Evolutionary conservation across 2,797 vertebrate genomes (phyloP).

Genomic region (Syngnathus rostellatus): DNA sequence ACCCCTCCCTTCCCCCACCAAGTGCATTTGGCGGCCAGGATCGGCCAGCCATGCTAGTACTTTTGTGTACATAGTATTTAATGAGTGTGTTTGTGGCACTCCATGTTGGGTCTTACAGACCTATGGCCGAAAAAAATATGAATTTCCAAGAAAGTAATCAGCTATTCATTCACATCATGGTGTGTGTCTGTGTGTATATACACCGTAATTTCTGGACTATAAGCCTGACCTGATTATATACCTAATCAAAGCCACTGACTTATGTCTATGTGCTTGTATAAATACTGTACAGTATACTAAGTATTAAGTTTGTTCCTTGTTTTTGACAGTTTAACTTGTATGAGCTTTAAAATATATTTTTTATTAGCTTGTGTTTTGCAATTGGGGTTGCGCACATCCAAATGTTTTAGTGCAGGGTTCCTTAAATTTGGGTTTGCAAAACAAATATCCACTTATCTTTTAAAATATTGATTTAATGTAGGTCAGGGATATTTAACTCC

Average conservation of each 20-base stretch:
- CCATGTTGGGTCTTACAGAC: conserved; percentile 77
- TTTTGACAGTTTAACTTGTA: not conserved
- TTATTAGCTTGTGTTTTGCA: not conserved
- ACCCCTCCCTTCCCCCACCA: conserved; percentile 25
- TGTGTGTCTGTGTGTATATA: not conserved
- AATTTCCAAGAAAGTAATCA: conserved; percentile 22
- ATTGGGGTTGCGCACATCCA: not conserved
- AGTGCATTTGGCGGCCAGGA: conserved; percentile 33
- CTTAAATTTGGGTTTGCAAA: not conserved
- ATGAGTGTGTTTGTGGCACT: conserved; percentile 71
- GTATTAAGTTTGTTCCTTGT: not conserved
- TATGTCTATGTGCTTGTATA: not conserved
- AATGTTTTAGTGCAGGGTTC: not conserved
- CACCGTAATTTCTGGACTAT: not conserved
- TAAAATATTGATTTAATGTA: no score
- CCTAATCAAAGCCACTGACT: conserved; percentile 1
- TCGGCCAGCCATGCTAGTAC: conserved; percentile 39
- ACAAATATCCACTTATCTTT: not conserved
- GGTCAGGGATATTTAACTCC: no score
- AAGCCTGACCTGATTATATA: not conserved
- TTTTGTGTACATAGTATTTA: conserved; percentile 70
- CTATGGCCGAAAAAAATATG: conserved; percentile 42
- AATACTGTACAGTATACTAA: not conserved
- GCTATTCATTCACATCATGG: conserved; percentile 13
- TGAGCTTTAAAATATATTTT: not conserved